A percentile compares a stretch with the other conserved stretches of the same genome.
These are phyloP conservation scores for Griposia aprilina DNA, from an alignment of 2,888 invertebrate species.

Conservation along the genomic window DNA sequence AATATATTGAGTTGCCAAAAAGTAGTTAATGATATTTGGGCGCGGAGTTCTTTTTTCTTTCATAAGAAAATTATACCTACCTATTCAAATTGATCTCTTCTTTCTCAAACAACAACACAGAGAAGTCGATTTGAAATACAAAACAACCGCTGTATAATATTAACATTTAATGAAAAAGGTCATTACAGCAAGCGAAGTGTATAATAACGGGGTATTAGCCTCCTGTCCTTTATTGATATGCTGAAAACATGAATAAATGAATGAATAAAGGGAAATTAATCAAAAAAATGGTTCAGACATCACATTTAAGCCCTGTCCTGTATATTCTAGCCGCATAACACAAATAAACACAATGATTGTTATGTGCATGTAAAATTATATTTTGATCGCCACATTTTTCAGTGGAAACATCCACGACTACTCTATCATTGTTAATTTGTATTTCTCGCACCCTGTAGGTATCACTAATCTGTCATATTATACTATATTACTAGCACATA, in stretches of 20 bases:
- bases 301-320: conserved; percentile 7
- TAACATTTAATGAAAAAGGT: conserved; percentile 55
- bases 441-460: background rate
- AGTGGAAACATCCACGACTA: background rate
- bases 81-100: conserved; percentile 1
- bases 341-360: background rate
- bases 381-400: background rate
- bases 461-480: background rate
- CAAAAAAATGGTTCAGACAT: background rate
- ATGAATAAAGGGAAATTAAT: conserved; percentile 2
- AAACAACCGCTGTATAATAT: conserved; percentile 54
- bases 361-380: conserved; percentile 10
- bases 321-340: background rate
- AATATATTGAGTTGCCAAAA: background rate
- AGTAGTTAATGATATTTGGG: background rate
- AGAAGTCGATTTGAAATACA: conserved; percentile 48
- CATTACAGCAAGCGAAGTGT: conserved; percentile 46
- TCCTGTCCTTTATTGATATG: conserved; percentile 63
- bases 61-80: background rate
- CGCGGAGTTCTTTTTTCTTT: background rate
- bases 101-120: conserved; percentile 31
- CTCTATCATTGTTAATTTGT: background rate
- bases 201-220: conserved; percentile 62
- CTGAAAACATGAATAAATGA: conserved; percentile 60
- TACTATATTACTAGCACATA: background rate